Base-by-base conservation (phyloP, 2,888 invertebrate genomes). In the Cyrtodaria siliqua region DNA sequence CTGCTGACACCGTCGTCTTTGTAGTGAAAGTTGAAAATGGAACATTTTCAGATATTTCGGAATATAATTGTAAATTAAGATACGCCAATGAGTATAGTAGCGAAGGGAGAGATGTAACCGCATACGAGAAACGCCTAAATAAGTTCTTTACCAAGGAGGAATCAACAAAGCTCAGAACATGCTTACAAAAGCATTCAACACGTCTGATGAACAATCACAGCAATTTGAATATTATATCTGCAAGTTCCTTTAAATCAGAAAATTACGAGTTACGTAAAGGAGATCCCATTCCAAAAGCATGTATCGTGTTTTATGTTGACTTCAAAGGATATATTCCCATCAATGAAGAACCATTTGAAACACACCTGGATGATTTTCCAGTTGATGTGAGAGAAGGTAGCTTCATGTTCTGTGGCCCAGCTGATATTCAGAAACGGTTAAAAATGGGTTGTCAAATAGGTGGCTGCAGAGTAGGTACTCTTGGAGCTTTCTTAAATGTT, bases 371-470 rank as follows among this genome's bases (percentile, higher is more conserved):
- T 12, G 29, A 20, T 33, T 12, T 56, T 4, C 33, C 16, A 6
- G 33, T 33, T 33, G 55, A 56, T 18, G 38, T 56, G 18, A 56
- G 55, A 56, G 55, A 56, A 18, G 55, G 55, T 18, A 20, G 33
- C 1, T 56, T 56, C 38, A 20, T 33, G 8, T 56, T 56, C 27
- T 38, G 2, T 16, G 4, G 27, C 4, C 6, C n/a, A 4, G 53
- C 33, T n/a, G 33, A 29, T n/a, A 20, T 26, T n/a, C 55, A 56
- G 12, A 3, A 16, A 33, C 2, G 18, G 18, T 18, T 56, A 4
- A 56, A 56, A 38, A 56, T 56, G 55, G 55, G 55, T 6, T 56
- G 55, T 18, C 33, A 56, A 56, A 29, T 56, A 4, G 27, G 18
- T 4, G 33, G 55, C 33, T 4, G 14, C 3, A 29, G 33, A 27